Evolutionary conservation across 2,113 vertebrate genomes (phyloP), one percentile per base, ranked within the genome.

Genomic region (Lagopus leucura): DNA sequence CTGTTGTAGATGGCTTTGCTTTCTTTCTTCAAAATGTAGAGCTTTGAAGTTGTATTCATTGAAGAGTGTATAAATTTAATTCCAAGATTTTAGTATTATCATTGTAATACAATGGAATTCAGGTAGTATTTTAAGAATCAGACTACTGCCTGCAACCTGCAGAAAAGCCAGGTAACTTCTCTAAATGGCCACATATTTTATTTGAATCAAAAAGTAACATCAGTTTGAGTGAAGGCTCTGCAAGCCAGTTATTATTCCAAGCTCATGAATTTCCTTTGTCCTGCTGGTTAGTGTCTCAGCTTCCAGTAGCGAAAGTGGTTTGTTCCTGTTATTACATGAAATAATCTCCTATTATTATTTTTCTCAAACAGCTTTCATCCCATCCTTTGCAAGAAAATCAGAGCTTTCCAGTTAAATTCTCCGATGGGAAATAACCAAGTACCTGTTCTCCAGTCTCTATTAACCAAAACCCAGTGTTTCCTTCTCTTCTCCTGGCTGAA

Each of bases 41-140:
- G 34, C 32, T 92, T 65, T 70, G 66, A 92, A 50, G 52, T 63
- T 84, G 18, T 34, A 7, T 94, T 65, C 94, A 54, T 40, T 34
- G 57, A 89, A 71, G 36, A 43, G 0, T 63, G 8, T 42, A 28
- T 87, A 55, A 84, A 38, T 71, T 63, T 76, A 34, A 32, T n/a
- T 77, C 60, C 25, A 60, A n/a, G 8, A 75, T 75, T 81, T 25
- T 22, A 90, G 19, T 64, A n/a, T 65, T 47, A 38, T 16, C 21
- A 34, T 64, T 64, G 47, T 43, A 64, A 58, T 91, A 18, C 30
- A 86, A 16, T 90, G 60, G 8, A 52, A 85, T 73, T 70, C 43
- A 82, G 79, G 67, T 48, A 70, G 34, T 69, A 72, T 85, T 94
- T 92, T 93, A 89, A n/a, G 30, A 73, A 84, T 86, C 38, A 78